Evolutionary conservation across 1,140 invertebrate genomes (phyloP), one percentile per base, ranked within the genome.

Genomic region (Bombus turneri): DNA sequence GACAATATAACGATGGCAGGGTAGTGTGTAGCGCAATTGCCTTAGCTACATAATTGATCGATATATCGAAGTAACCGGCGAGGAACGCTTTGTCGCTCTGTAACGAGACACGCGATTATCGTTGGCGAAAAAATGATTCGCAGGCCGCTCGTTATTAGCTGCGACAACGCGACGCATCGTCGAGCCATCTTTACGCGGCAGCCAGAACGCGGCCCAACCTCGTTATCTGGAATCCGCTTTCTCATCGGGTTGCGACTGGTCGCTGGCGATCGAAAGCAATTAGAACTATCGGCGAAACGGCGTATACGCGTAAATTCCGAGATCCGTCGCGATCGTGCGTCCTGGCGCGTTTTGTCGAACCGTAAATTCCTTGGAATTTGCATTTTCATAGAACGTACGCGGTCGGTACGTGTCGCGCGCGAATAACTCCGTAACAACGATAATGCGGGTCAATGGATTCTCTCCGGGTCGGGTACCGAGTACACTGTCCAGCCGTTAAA

Each of bases 401-500:
- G 47, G 18, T 43, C 9, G 62, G 62, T 37, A 2, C 6, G 34
- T 6, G 31, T 59, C n/a, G 37, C 39, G 68, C 28, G n/a, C 71
- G 68, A 78, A 81, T 73, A 87, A 80, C 72, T 84, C 62, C 4
- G 22, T 66, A 25, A 28, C 41, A 64, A 69, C 73, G 78, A 74
- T 47, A 80, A 25, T 64, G 83, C 83, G 69, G 41, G 68, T 28
- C 47, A 75, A 62, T 76, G 87, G 87, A 86, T 86, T 71, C 43
- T 57, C 13, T 62, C 1, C 0, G 12, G 8, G 62, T 28, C 31
- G 75, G 37, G 22, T 39, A 81, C 53, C 69, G 59, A 39, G 81
- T 53, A 39, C 78, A 77, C 64, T 89, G 86, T 89, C 86, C 53
- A 83, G 66, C 74, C 73, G 78, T 82, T 89, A 88, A 76, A 77